Base-by-base conservation (phyloP, 2,888 invertebrate genomes). In the Luffia ferchaultella region DNA sequence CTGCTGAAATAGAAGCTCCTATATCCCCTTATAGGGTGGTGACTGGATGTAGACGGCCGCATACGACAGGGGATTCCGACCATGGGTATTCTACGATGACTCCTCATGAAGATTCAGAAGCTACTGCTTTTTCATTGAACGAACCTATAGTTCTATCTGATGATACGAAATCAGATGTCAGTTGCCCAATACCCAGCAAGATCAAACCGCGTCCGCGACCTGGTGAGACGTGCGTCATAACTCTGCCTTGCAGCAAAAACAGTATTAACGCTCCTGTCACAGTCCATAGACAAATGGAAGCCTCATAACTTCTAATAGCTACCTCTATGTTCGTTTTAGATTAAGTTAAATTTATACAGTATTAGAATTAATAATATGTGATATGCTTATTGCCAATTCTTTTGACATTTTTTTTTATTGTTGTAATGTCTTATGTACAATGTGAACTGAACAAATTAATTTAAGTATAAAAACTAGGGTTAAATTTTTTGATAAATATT, bases 71-170 rank as follows among this genome's bases (percentile, higher is more conserved):
- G 45, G 88, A 91, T 60, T 95, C 94, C n/a, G 97, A 97, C 78
- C 95, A 96, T 66, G 97, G 97, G 1, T 97, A 97, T 73, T 95
- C 95, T 2, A 95, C 95, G 0, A 95, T 95, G 95, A 95, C 95
- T 1, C 94, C 93, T 1, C 94, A 95, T 61, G 95, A 95, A 64
- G 95, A 95, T 65, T 93, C 93, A 1, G 94, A 95, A 66, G 92
- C 93, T 59, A 89, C 92, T 57, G 91, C 91, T 7, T 90, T 92
- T 59, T 91, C 90, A 17, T 85, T 89, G 7, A 87, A 89, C 46
- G 90, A 90, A 60, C 88, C 90, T 0, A 77, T 86, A 41, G 73
- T 90, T 54, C 60, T 82, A 50, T 82, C 82, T 45, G 82, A 88
- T 60, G 83, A 83, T 54, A 82, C 83, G 0, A 80, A 80, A 54